Base-by-base conservation (phyloP, 1,140 invertebrate genomes). In the Pseudoatta argentina region DNA sequence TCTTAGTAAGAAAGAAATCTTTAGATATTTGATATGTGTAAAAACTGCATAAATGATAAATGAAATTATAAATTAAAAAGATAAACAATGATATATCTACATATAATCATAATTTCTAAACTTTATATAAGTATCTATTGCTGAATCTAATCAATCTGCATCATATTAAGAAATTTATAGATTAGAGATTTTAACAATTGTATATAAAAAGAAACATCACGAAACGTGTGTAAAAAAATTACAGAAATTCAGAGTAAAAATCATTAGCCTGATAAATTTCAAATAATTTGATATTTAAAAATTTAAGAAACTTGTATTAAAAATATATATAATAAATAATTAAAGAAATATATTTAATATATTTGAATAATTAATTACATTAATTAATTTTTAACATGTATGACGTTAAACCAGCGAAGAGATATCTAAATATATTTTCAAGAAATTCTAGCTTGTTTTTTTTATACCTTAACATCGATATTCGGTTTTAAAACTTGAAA, bases 401-500 rank as follows among this genome's bases (percentile, higher is more conserved):
- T 55, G 1, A 55, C 18, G 1, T 18, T 4, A 55, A 55, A 55
- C 16, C 18, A 55, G 18, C 16, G 4, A 55, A 18, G 53, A 64
- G 7, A 64, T 30, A 34, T 51, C 14, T 51, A 51, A 16, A 51
- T 51, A 51, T 4, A 51, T 27, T 71, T 53, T n/a, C 8, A 72
- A 72, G 24, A 66, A 64, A 51, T 48, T 30, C 24, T 8, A 39
- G 53, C 1, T 72, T 34, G 1, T 57, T 10, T 1, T 57, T 3
- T 5, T 0, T 14, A 16, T 94, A 97, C 97, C 95, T 96, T 95
- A n/a, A 98, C 96, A 21, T 94, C 93, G 59, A 98, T 96, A 69
- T 94, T 96, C 0, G 97, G 97, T 86, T 97, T 97, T 1, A 97
- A 91, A 0, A 98, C 95, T 94, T 97, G 96, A 94, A 97, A 97